Conservation (phyloP, 2,888 invertebrate species). For the Frankliniella fusca region DNA sequence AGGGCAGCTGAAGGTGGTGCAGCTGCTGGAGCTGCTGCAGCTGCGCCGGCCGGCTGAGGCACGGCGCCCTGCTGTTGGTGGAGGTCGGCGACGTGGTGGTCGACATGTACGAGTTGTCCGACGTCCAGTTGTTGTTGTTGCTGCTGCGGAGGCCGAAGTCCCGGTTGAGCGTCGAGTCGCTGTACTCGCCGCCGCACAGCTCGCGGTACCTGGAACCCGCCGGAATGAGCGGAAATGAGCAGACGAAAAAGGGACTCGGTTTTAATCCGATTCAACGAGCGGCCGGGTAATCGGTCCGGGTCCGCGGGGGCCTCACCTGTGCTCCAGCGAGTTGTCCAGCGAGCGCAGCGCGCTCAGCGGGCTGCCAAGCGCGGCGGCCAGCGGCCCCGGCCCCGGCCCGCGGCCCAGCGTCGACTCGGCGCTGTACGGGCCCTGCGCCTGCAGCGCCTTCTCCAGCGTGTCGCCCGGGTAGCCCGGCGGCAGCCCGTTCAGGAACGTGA, state of each 20-base stretch:
- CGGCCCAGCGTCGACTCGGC: constrained; percentile 18
- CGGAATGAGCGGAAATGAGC: constrained; percentile 1
- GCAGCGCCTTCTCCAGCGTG: constrained; percentile 36
- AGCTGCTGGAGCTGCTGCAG: constrained; percentile 35
- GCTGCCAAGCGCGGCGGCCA: background rate
- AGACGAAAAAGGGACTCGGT: background rate
- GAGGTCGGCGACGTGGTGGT: constrained; percentile 41
- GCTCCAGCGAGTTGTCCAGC: constrained; percentile 20
- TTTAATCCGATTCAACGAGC: too few relatives aligned
- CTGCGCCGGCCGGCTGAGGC: constrained; percentile 33
- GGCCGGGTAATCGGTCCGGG: too few relatives aligned
- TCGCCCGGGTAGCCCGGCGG: constrained; percentile 34
- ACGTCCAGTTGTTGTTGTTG: constrained; percentile 17
- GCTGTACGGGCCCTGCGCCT: constrained; percentile 30
- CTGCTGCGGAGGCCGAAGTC: constrained; percentile 30
- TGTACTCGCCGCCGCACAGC: constrained; percentile 33
- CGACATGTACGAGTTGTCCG: constrained; percentile 39
- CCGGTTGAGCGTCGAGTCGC: constrained; percentile 34
- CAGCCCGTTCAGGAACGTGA: constrained; percentile 37
- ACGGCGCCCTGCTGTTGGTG: constrained; percentile 41
- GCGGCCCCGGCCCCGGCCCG: constrained; percentile 1
- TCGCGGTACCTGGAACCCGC: constrained; percentile 13
- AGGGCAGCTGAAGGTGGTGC: constrained; percentile 45
- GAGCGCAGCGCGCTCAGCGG: constrained; percentile 10
- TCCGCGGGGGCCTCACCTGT: background rate